These are phyloP conservation scores for Rhopalosiphum nymphaeae DNA, from an alignment of 2,888 invertebrate genomes.

Conservation along the genomic window DNA sequence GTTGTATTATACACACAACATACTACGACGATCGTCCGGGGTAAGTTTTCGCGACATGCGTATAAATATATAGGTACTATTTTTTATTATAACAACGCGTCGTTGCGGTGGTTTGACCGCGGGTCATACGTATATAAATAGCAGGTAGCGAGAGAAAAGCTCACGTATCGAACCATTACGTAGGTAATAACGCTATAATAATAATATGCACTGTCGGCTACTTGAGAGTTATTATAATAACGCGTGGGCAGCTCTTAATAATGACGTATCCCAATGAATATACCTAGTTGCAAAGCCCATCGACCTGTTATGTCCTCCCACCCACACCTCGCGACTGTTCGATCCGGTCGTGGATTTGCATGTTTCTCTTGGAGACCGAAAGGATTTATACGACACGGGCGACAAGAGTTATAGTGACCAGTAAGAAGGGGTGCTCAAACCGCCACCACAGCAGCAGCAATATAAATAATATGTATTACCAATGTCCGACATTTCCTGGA, in stretches of 20 bases:
- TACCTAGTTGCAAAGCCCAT: not conserved
- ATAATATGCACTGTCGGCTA: not conserved
- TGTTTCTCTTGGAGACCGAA: not conserved
- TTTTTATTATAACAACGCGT: not conserved
- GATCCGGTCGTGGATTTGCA: not conserved
- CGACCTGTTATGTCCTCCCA: not conserved
- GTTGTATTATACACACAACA: not conserved
- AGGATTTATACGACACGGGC: not conserved
- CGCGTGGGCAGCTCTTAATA: not conserved
- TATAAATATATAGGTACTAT: not conserved
- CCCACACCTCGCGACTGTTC: not conserved
- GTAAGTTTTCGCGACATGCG: not conserved
- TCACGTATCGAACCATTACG: not conserved
- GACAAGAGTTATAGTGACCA: slow-evolving; percentile 11
- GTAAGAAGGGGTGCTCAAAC: not conserved
- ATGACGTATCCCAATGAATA: not conserved
- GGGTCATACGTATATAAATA: not conserved
- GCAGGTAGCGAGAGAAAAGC: not conserved
- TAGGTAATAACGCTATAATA: not conserved
- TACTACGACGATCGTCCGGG: not conserved
- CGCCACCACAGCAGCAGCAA: not conserved
- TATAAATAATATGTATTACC: not conserved
- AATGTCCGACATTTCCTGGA: slow-evolving; percentile 1
- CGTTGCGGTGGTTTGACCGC: not conserved
- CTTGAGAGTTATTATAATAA: not conserved